Percentiles rank a stretch among this genome's conserved stretches.
phyloP scores from a whole-genome alignment of 2,888 invertebrate genomes.

The Pammene fasciana region DNA sequence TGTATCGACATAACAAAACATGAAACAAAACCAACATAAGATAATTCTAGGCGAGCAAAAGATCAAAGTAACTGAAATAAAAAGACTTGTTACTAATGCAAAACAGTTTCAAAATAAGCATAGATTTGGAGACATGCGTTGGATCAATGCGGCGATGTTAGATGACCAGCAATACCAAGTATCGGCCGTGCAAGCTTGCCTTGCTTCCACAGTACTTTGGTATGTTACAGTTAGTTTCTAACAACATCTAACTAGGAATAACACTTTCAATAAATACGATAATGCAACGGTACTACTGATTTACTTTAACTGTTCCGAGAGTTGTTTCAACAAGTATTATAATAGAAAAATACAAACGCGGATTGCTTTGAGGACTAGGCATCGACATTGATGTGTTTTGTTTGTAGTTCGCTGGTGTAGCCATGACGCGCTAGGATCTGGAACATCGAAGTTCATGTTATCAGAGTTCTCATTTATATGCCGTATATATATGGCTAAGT shows the following conservation, averaged over 20 bases:
- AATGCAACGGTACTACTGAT: slow-evolving; percentile 19
- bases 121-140: slow-evolving; percentile 75
- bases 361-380: slow-evolving; percentile 87
- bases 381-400: slow-evolving; percentile 90
- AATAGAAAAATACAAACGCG: slow-evolving; percentile 85
- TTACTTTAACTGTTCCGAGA: slow-evolving; percentile 11
- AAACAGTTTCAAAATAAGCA: slow-evolving; percentile 62
- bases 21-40: slow-evolving; percentile 88
- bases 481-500: too few relatives aligned
- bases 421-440: slow-evolving; percentile 80
- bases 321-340: slow-evolving; percentile 25
- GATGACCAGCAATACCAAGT: slow-evolving; percentile 71
- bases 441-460: slow-evolving; percentile 12
- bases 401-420: slow-evolving; percentile 92
- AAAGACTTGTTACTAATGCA: slow-evolving; percentile 67
- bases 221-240: slow-evolving; percentile 71
- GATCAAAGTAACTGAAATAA: slow-evolving; percentile 60
- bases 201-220: slow-evolving; percentile 61
- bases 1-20: slow-evolving; percentile 87
- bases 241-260: slow-evolving; percentile 56
- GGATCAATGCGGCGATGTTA: slow-evolving; percentile 64
- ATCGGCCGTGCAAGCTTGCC: slow-evolving; percentile 72
- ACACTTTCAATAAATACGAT: slow-evolving; percentile 22
- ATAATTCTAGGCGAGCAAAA: slow-evolving; percentile 80
- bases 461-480: neutral